Base-by-base conservation (phyloP, 2,797 vertebrate species). In the Brachyalestes nurse region DNA sequence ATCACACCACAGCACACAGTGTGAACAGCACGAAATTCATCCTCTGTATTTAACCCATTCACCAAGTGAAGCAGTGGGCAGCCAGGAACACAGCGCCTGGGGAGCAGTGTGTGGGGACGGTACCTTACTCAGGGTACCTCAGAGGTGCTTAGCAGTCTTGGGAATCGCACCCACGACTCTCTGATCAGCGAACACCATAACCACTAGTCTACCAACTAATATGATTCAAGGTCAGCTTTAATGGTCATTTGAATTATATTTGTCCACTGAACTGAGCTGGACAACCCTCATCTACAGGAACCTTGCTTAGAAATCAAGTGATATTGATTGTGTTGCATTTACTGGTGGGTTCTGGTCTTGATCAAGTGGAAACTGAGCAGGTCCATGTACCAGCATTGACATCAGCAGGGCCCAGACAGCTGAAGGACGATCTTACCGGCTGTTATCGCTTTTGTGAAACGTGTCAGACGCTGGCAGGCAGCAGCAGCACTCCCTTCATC, bases 361-460 rank as follows among this genome's bases (percentile, higher is more conserved):
- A 40, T 78, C 66, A 40, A 14, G 64, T 77, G 67, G 64, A 78
- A 57, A 61, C 64, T 72, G 47, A 28, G 8, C 75, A 71, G 80
- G 80, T 77, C 85, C 71, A 34, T 86, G 57, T 55, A 42, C 71
- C 69, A 64, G 82, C 75, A 45, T 84, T 85, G 88, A 83, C 84
- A 87, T 89, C 87, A 88, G 70, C 77, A 70, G 84, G 86, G 77
- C 71, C 79, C 78, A 82, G 86, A 90, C 84, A 88, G 86, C 85
- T 91, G 91, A 91, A 91, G 90, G 90, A 91, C 88, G 58, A 91
- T 87, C 82, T 88, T 75, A 82, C 80, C 88, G 86, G 87, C 91
- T 88, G 90, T 91, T 94, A 92, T 94, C 93, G 53, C 85, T 94
- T 91, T 91, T 94, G 90, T 93, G 93, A 94, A 90, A 92, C 86